These are phyloP conservation scores for Chrysoperla carnea DNA, from an alignment of 1,140 invertebrate species.

Conservation along the genomic window DNA sequence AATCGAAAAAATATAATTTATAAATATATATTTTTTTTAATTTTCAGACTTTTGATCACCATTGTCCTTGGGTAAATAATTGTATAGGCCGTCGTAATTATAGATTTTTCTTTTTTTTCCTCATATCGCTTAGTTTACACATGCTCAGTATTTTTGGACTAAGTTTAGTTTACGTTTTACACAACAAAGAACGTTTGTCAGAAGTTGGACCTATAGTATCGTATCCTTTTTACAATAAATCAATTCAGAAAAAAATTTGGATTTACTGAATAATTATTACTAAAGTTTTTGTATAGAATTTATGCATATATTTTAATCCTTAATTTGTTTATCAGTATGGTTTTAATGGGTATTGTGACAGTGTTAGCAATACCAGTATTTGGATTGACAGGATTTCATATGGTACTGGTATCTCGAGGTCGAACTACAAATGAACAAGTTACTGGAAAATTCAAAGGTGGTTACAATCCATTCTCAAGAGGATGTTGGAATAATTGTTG, in stretches of 20 bases:
- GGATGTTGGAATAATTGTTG: slow-evolving; percentile 90
- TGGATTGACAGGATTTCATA: slow-evolving; percentile 94
- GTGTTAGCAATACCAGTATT: slow-evolving; percentile 91
- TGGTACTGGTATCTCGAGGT: slow-evolving; percentile 90
- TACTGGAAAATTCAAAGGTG: slow-evolving; percentile 94
- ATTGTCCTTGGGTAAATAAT: slow-evolving; percentile 99
- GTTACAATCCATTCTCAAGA: slow-evolving; percentile 90
- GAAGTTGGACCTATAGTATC: slow-evolving; percentile 71
- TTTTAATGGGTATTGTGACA: slow-evolving; percentile 80
- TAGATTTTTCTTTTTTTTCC: slow-evolving; percentile 96
- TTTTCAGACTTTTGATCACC: slow-evolving; percentile 97
- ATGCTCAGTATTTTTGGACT: slow-evolving; percentile 94
- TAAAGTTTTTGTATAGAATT: no score
- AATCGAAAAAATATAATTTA: no score
- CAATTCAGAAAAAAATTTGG: neutral
- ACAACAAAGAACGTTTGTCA: slow-evolving; percentile 63
- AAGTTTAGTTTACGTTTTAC: slow-evolving; percentile 79
- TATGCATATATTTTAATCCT: no score
- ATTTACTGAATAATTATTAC: neutral
- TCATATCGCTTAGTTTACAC: slow-evolving; percentile 88
- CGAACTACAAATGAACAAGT: slow-evolving; percentile 99
- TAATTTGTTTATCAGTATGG: slow-evolving; percentile 40
- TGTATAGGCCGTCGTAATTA: slow-evolving; percentile 98
- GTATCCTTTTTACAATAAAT: slow-evolving; percentile 56
- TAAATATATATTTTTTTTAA: slow-evolving; percentile 11